These are phyloP conservation scores for Zonitis immaculata DNA, from an alignment of 2,888 invertebrate genomes.

Conservation along the genomic window DNA sequence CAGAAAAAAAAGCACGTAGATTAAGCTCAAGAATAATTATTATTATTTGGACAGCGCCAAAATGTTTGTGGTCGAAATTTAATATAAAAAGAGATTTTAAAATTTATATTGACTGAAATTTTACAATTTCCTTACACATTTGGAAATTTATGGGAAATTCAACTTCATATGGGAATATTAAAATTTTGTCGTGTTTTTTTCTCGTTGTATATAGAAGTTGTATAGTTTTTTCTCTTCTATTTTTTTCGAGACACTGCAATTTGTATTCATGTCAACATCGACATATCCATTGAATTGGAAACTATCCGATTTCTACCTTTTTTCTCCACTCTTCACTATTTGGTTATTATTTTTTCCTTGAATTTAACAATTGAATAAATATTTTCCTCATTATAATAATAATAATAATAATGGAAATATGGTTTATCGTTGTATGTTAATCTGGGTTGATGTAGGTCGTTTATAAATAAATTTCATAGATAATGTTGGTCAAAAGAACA, in stretches of 20 bases:
- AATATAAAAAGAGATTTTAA: too few species aligned
- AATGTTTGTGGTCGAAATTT: too few species aligned
- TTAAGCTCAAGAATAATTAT: too few species aligned
- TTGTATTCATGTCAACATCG: constrained; percentile 1
- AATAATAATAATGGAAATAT: background rate
- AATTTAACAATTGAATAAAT: background rate
- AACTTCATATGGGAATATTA: too few species aligned
- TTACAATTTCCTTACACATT: too few species aligned
- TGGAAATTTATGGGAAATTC: too few species aligned
- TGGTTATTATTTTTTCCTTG: background rate
- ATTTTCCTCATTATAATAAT: background rate
- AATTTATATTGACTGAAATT: too few species aligned
- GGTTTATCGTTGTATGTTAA: background rate
- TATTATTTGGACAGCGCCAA: too few species aligned
- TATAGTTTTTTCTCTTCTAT: too few species aligned
- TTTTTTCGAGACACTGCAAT: background rate
- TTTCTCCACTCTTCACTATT: background rate
- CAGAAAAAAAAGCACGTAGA: too few species aligned
- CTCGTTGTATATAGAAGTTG: too few species aligned
- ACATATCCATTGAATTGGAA: constrained; percentile 15
- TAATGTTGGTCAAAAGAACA: background rate
- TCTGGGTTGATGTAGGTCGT: background rate
- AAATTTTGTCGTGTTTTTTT: too few species aligned
- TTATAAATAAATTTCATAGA: background rate
- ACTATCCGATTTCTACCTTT: constrained; percentile 18